These are phyloP conservation scores for Gallinago jamesoni DNA, from an alignment of 2,113 vertebrate genomes.

Conservation along the genomic window DNA sequence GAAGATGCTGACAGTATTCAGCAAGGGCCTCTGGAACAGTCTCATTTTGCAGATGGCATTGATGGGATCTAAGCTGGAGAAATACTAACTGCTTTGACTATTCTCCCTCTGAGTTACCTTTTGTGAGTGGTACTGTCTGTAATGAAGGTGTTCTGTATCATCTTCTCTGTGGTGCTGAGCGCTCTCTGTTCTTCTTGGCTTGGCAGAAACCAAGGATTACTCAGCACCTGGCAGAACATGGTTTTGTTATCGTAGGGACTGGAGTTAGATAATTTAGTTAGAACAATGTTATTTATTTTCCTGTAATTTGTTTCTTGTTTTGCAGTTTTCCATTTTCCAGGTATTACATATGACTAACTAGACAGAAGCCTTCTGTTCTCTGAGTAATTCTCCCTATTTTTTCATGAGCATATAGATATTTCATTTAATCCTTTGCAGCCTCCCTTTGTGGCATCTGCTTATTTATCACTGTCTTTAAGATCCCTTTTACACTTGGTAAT, in stretches of 20 bases:
- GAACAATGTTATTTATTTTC: constrained; percentile 6
- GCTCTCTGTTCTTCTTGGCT: neutral
- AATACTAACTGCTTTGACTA: neutral
- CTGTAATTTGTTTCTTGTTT: neutral
- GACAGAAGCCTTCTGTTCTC: neutral
- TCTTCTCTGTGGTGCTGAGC: neutral
- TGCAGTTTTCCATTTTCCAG: neutral
- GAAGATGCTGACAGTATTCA: neutral
- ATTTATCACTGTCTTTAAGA: constrained; percentile 67
- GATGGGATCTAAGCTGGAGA: neutral
- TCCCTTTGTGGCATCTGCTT: constrained; percentile 49
- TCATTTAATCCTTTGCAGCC: constrained; percentile 41
- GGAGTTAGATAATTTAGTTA: neutral
- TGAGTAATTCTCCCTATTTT: constrained; percentile 32
- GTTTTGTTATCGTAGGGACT: neutral
- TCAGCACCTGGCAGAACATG: neutral
- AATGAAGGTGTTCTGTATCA: neutral
- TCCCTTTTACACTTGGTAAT: constrained; percentile 1
- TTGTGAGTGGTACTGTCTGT: neutral
- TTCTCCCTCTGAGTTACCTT: neutral
- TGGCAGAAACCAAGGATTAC: neutral
- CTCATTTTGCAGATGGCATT: neutral
- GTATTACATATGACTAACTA: neutral
- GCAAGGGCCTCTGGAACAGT: neutral
- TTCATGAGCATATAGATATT: constrained; percentile 31